A percentile compares a stretch with the other conserved stretches of the same genome.
Conservation (phyloP, 2,797 vertebrate genomes). For the Liasis olivaceus region DNA sequence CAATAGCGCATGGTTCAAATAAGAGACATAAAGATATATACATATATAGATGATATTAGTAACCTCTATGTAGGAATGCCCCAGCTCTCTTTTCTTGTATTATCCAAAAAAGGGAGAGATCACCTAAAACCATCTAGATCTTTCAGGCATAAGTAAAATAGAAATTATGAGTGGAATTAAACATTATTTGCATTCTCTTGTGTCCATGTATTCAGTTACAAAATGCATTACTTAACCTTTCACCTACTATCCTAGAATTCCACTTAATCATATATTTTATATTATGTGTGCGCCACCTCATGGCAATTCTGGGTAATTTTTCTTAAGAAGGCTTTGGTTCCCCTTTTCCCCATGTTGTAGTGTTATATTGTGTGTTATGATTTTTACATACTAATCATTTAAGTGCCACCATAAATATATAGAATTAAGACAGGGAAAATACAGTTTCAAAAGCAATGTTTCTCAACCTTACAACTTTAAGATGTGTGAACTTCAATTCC, state of each 20-base stretch:
- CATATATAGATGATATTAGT: neutral
- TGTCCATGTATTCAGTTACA: slow-evolving; percentile 10
- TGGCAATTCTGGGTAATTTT: slow-evolving; percentile 62
- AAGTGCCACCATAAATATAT: neutral
- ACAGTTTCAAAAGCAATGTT: neutral
- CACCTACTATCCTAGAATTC: slow-evolving; percentile 41
- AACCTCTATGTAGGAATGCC: slow-evolving; percentile 7
- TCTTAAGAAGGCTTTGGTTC: neutral
- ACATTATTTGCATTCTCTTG: slow-evolving; percentile 32
- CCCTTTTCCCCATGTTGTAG: neutral
- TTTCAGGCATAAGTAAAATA: slow-evolving; percentile 27
- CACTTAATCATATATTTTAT: slow-evolving; percentile 51
- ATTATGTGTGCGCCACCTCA: slow-evolving; percentile 72
- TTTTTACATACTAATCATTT: neutral
- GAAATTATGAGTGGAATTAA: slow-evolving; percentile 45
- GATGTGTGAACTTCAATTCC: too few species aligned
- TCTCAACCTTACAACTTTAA: too few species aligned
- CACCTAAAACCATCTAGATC: neutral
- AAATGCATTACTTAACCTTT: slow-evolving; percentile 59
- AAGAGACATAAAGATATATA: neutral
- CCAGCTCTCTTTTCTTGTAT: slow-evolving; percentile 9
- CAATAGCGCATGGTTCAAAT: neutral
- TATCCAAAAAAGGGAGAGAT: neutral
- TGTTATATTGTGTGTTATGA: neutral
- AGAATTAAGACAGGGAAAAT: neutral